Evolutionary conservation across 2,797 vertebrate species (phyloP), one percentile per base, ranked within the genome.

Genomic region (Sebastes iracundus): DNA sequence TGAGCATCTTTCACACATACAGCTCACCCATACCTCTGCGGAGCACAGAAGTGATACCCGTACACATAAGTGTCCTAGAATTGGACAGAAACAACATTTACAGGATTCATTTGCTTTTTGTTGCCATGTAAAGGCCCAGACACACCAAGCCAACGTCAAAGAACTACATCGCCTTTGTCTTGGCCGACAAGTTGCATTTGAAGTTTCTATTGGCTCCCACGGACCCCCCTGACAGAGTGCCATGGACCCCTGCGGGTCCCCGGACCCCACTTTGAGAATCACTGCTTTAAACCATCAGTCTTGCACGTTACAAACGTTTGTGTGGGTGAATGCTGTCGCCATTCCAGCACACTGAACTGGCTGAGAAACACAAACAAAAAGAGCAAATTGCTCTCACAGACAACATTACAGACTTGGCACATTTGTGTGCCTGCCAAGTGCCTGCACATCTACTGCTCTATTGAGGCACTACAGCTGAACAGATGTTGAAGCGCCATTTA

Each of bases 401-500:
- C 81, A 75, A 80, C 60, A 69, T 63, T 62, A 77, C 32, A 79
- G 65, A 74, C 76, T 66, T 76, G 68, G 77, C 78, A 72, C 75
- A 86, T 83, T 80, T 71, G 79, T 75, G 46, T 81, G 83, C 30
- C 25, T 82, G 79, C 87, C 81, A 80, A 86, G 75, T 58, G 66
- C 58, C 90, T 73, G 72, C 81, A 83, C 71, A 53, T 91, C 81
- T 60, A 46, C 66, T 20, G 77, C 70, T 88, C 79, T 60, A 32
- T 61, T 81, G 87, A 90, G 87, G 81, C 69, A 30, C 62, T 46
- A 12, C 64, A 67, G 79, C 79, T 79, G 61, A 89, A 82, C 92
- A 93, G 92, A 93, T 93, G 93, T 84, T 76, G 78, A 81, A 84
- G 79, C 73, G 32, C 64, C 85, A 87, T 92, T 89, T 94, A 87